Percentiles rank a stretch among this genome's conserved stretches.
Evolutionary conservation across 1,140 invertebrate genomes (phyloP).

Genomic region (Scaptomyza hsui): DNA sequence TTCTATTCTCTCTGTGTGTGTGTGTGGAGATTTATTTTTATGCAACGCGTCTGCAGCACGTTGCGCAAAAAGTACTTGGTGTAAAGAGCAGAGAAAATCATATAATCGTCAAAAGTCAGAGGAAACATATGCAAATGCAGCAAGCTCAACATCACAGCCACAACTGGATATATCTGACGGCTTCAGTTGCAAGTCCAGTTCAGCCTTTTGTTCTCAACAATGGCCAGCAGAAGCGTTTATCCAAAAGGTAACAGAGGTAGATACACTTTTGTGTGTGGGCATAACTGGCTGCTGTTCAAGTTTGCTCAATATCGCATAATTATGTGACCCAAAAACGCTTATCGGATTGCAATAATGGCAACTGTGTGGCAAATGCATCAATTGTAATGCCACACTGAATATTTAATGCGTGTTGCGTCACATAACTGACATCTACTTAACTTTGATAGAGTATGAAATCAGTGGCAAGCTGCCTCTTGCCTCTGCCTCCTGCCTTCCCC

Average conservation of each 20-base stretch:
- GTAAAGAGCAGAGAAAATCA: constrained; percentile 82
- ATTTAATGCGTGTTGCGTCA: background rate
- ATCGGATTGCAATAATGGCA: constrained; percentile 9
- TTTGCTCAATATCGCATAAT: background rate
- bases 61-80: constrained; percentile 68
- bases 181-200: constrained; percentile 19
- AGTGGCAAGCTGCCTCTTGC: constrained; percentile 16
- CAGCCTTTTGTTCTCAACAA: constrained; percentile 67
- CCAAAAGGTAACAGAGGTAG: constrained; percentile 59
- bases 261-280: background rate
- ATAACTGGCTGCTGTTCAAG: background rate
- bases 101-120: constrained; percentile 83
- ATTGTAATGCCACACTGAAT: constrained; percentile 7
- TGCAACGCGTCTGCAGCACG: constrained; percentile 74
- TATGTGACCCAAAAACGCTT: background rate
- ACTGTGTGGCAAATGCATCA: constrained; percentile 11
- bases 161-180: constrained; percentile 25
- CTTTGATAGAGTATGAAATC: constrained; percentile 27
- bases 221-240: constrained; percentile 62
- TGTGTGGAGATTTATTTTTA: constrained; percentile 79
- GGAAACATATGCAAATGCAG: constrained; percentile 81
- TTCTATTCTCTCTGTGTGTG: constrained; percentile 73
- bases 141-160: constrained; percentile 23
- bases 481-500: constrained; percentile 37
- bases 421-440: constrained; percentile 4